phyloP scores from a whole-genome alignment of 2,888 invertebrate species.

The Napeogenes inachia region DNA sequence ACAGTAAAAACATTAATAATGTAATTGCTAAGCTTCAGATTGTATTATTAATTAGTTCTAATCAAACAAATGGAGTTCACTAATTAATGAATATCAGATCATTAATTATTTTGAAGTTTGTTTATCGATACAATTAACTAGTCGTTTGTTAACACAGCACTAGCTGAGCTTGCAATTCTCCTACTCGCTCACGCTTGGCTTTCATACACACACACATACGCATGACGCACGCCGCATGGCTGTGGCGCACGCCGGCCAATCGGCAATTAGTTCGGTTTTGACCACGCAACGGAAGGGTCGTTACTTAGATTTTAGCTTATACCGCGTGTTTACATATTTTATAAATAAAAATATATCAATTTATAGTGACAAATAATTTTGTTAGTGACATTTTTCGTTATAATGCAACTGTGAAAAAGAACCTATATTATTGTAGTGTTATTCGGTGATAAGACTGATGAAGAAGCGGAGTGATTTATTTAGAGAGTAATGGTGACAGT shows the following conservation, averaged over 20 bases:
- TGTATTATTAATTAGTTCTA: too few species aligned
- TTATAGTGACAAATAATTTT: not conserved
- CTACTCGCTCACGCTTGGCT: constrained; percentile 41
- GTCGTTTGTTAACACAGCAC: constrained; percentile 24
- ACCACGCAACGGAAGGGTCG: constrained; percentile 11
- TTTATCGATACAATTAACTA: constrained; percentile 6
- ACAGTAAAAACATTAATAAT: too few species aligned
- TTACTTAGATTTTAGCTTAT: constrained; percentile 30
- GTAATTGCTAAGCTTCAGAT: too few species aligned
- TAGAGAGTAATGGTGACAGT: constrained; percentile 51
- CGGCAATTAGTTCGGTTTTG: constrained; percentile 24
- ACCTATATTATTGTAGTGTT: constrained; percentile 36
- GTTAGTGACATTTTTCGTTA: constrained; percentile 17
- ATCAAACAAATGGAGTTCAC: too few species aligned
- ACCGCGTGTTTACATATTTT: constrained; percentile 48
- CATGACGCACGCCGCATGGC: constrained; percentile 36
- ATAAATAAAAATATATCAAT: constrained; percentile 14
- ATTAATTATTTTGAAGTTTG: not conserved
- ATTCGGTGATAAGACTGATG: constrained; percentile 52
- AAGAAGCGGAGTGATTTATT: constrained; percentile 37
- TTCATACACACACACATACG: constrained; percentile 38
- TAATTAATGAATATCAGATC: not conserved
- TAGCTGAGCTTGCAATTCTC: constrained; percentile 37
- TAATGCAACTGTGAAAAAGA: constrained; percentile 38
- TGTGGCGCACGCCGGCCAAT: constrained; percentile 26